These are phyloP conservation scores for Drosophila obscura DNA, from an alignment of 1,140 invertebrate species.

Conservation along the genomic window DNA sequence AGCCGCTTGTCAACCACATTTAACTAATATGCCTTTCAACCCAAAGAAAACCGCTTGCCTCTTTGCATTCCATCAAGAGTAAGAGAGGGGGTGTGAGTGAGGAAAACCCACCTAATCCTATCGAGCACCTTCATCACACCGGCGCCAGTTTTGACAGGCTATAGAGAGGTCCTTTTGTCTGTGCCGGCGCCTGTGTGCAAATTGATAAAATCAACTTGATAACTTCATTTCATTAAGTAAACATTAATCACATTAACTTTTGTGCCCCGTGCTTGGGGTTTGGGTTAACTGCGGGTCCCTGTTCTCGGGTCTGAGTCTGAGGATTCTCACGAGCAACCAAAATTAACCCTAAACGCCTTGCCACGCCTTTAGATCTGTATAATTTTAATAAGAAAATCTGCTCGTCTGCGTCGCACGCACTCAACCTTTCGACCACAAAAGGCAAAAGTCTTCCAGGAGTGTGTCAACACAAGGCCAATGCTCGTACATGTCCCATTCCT, in stretches of 20 bases:
- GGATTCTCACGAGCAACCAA: conserved; percentile 43
- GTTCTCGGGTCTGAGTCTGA: conserved; percentile 22
- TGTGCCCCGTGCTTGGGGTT: conserved; percentile 35
- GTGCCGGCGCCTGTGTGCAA: conserved; percentile 60
- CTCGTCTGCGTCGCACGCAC: conserved; percentile 45
- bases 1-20: conserved; percentile 55
- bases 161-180: conserved; percentile 58
- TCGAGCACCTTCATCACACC: conserved; percentile 65
- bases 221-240: conserved; percentile 83
- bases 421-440: conserved; percentile 69
- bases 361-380: conserved; percentile 33
- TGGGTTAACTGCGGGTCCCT: conserved; percentile 5
- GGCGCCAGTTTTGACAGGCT: conserved; percentile 65
- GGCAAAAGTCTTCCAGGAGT: conserved; percentile 69
- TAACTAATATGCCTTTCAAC: conserved; percentile 62
- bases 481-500: conserved; percentile 19
- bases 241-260: conserved; percentile 83
- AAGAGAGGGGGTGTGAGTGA: background rate
- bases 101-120: conserved; percentile 30
- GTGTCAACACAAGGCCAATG: conserved; percentile 70
- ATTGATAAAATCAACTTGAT: conserved; percentile 83
- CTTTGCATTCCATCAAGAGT: conserved; percentile 15
- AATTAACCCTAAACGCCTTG: conserved; percentile 70
- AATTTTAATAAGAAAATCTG: conserved; percentile 77
- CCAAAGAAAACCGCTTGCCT: background rate